Evolutionary conservation across 2,797 vertebrate species (phyloP), one percentile per base, ranked within the genome.

Genomic region (Sebastes taczanowskii): DNA sequence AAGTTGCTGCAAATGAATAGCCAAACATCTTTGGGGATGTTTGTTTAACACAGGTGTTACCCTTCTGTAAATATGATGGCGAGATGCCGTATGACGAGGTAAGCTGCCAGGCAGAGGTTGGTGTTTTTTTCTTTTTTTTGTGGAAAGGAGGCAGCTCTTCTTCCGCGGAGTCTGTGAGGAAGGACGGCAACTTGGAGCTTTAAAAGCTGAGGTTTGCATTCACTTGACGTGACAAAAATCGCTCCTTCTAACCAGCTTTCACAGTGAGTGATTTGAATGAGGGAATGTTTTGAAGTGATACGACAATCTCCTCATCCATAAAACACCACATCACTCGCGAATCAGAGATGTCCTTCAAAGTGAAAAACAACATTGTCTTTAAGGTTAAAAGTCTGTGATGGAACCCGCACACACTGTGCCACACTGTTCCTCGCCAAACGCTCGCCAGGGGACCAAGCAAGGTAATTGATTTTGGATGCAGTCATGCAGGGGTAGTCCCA

Each of bases 401-500:
- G 82, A 82, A 71, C 72, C 67, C 20, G 3, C 55, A 71, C 73
- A 79, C 82, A 75, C 65, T 62, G 67, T 79, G 78, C 74, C 82
- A 30, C 81, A 70, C 80, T 81, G 86, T 76, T 88, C 81, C 61
- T 74, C 20, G 65, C 76, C 83, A 83, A 83, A 83, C 38, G 76
- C 88, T 89, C 91, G 64, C 88, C 91, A 84, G 89, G 94, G 91
- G 87, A 90, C 86, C 87, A 84, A 78, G 88, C 83, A 61, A 86
- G 87, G 90, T 94, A 95, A 95, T 94, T 95, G 92, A 95, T 94
- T 95, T 95, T 91, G 86, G 87, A 93, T 90, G 94, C 91, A 90
- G 87, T 91, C 93, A 93, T 92, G 94, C 94, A 85, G 93, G 74
- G 78, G 76, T 30, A 67, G 83, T 84, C 88, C 80, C 86, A 78